Percentiles rank a stretch among this genome's conserved stretches.
These are phyloP conservation scores for Tympanoctomys barrerae DNA, from an alignment of 2,797 vertebrate species.

Conservation along the genomic window DNA sequence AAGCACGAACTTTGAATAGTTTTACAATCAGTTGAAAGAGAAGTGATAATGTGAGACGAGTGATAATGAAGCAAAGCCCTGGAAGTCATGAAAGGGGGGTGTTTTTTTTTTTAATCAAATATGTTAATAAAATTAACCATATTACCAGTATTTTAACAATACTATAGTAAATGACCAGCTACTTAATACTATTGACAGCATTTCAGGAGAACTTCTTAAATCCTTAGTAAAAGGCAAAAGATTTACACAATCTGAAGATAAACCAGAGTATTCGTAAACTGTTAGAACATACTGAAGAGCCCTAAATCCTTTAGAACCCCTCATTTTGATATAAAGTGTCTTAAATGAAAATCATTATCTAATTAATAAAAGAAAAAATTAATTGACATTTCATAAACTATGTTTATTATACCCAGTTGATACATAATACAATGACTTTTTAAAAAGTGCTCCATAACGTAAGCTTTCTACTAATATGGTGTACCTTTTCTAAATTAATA, in stretches of 20 bases:
- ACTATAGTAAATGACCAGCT: constrained; percentile 43
- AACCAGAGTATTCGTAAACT: constrained; percentile 11
- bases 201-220: constrained; percentile 63
- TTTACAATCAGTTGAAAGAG: constrained; percentile 41
- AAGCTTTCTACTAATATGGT: constrained; percentile 57
- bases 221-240: too few relatives aligned
- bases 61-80: constrained; percentile 9
- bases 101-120: constrained; percentile 22
- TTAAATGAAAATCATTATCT: constrained; percentile 35
- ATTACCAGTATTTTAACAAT: constrained; percentile 44
- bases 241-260: too few relatives aligned
- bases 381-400: constrained; percentile 24
- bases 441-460: constrained; percentile 12
- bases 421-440: neutral
- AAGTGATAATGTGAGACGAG: neutral
- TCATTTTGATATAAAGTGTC: constrained; percentile 20
- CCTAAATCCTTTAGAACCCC: constrained; percentile 25
- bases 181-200: constrained; percentile 57
- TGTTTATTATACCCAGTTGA: constrained; percentile 41
- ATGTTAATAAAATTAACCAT: constrained; percentile 41
- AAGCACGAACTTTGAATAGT: constrained; percentile 27
- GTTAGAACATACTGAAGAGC: constrained; percentile 39
- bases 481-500: constrained; percentile 31
- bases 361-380: constrained; percentile 56
- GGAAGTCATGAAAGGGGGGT: neutral